Percentiles rank a stretch among this genome's conserved stretches.
Conservation (phyloP, 2,888 invertebrate genomes). For the Archips xylosteana region DNA sequence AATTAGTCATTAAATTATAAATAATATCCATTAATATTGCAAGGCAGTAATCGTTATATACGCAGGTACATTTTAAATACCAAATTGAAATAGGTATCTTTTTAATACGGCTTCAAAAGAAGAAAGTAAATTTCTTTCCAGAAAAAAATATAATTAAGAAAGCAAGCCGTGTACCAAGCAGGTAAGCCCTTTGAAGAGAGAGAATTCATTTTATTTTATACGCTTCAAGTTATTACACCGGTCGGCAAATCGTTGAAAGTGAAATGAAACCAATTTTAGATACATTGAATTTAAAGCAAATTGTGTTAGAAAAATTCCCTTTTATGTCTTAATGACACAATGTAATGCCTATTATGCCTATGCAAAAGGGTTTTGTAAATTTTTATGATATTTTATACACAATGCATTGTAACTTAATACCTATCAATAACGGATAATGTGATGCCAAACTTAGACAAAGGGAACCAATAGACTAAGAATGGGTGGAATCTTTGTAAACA, state of each 20-base stretch:
- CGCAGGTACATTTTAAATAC: too few species aligned
- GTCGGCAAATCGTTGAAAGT: constrained; percentile 7
- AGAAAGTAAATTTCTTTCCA: constrained; percentile 3
- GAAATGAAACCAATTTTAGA: neutral
- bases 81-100: neutral
- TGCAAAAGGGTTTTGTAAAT: neutral
- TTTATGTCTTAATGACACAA: neutral
- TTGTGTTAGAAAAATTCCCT: neutral
- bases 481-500: too few species aligned
- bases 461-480: neutral
- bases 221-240: constrained; percentile 18
- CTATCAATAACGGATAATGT: neutral
- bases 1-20: too few species aligned
- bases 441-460: neutral
- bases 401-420: too few species aligned
- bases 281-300: neutral
- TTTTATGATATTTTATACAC: neutral
- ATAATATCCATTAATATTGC: too few species aligned
- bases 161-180: constrained; percentile 10
- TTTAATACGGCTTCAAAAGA: neutral
- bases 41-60: too few species aligned
- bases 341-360: neutral
- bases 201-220: constrained; percentile 22
- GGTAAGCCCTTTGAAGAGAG: constrained; percentile 6
- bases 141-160: constrained; percentile 4